Evolutionary conservation across 1,140 invertebrate genomes (phyloP).

Genomic region (Nephila pilipes): DNA sequence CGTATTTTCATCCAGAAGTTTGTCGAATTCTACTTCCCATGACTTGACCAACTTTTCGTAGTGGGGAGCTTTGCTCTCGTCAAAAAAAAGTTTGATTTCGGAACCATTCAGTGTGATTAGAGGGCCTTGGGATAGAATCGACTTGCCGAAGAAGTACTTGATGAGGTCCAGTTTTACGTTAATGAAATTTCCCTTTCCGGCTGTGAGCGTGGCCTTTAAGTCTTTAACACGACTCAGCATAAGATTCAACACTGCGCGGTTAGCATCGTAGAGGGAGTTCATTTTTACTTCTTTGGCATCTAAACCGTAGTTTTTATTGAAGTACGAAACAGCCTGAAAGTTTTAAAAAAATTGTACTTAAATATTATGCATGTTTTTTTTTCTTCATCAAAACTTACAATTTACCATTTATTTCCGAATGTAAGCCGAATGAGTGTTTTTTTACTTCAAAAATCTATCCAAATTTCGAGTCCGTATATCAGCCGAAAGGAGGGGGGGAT

Average conservation of each 20-base stretch:
- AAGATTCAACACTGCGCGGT: not conserved
- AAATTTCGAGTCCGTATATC: no score
- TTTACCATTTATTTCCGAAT: no score
- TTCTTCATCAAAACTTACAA: no score
- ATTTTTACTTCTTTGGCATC: not conserved
- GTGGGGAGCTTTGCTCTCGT: not conserved
- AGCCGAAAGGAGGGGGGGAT: no score
- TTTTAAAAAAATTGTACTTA: not conserved
- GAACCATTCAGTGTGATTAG: constrained; percentile 83
- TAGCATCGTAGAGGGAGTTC: not conserved
- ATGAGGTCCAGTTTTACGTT: constrained; percentile 81
- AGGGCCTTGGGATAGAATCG: constrained; percentile 92
- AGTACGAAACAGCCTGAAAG: constrained; percentile 53
- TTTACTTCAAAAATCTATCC: no score
- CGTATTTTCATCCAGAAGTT: constrained; percentile 89
- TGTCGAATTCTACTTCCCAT: constrained; percentile 81
- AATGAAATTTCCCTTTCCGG: not conserved
- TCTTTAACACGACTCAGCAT: not conserved
- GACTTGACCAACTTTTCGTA: not conserved
- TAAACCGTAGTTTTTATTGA: not conserved
- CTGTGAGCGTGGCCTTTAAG: not conserved
- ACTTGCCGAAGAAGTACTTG: constrained; percentile 85
- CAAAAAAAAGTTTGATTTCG: not conserved
- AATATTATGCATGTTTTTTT: no score
- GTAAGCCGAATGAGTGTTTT: no score